Evolutionary conservation across 2,797 vertebrate species (phyloP), one percentile per base, ranked within the genome.

Genomic region (Myotis vivesi): DNA sequence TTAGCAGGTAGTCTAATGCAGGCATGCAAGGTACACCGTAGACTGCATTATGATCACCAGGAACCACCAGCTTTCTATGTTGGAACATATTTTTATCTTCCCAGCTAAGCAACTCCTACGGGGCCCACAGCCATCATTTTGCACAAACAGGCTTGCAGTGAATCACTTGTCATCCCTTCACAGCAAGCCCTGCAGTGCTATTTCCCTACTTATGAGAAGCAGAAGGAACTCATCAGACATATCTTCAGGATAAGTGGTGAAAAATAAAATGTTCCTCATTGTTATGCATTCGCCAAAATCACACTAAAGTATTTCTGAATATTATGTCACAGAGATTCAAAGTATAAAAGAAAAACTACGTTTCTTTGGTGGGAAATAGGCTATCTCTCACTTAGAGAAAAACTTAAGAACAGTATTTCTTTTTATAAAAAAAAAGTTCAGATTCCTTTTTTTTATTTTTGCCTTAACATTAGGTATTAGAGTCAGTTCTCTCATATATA

Each of bases 171-270:
- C 46, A 93, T 66, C 55, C 53, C 87, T 80, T 91, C 79, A 86
- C 55, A 91, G 80, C 94, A 94, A 93, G 2, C 0, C 2, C 30
- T 36, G 5, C 33, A 25, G 95, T 59, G 38, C 2, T n/a, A 25
- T 69, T 96, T 94, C n/a, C 30, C 64, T 71, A 66, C 23, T 95
- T 79, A 86, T 41, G 85, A 0, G 30, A 66, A 87, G 51, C 55
- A 64, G 9, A 96, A 36, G 15, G 0, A 0, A 68, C 85, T 92
- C 89, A 44, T 95, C 86, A 92, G 91, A 95, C 36, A 4, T 46
- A 25, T 41, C 90, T 90, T 85, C 17, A 79, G 55, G 95, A 95
- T 64, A 89, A 89, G 53, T 84, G 76, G n/a, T 49, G 28, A 93
- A 77, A 96, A 76, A 5, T 30, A 87, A 95, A 83, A 92, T 28